Evolutionary conservation across 2,888 invertebrate species (phyloP).

Genomic region (Rugalucina vietnamica): DNA sequence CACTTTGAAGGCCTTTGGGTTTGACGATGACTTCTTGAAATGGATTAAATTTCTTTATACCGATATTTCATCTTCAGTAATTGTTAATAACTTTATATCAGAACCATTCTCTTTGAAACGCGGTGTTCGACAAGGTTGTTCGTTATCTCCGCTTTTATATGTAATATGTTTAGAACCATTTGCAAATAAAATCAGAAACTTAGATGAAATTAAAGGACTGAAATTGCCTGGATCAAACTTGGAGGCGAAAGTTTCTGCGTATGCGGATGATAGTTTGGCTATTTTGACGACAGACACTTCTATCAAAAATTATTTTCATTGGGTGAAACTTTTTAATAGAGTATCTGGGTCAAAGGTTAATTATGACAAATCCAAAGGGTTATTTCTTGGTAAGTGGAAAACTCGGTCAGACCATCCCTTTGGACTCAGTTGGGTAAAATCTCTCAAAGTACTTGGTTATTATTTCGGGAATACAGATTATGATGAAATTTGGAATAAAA

Average conservation of each 20-base stretch:
- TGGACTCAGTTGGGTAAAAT: slow-evolving; percentile 37
- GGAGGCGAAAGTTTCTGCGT: slow-evolving; percentile 29
- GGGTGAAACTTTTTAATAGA: slow-evolving; percentile 20
- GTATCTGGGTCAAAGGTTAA: slow-evolving; percentile 53
- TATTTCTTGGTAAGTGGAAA: slow-evolving; percentile 61
- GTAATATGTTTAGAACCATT: slow-evolving; percentile 11
- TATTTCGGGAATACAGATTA: not conserved
- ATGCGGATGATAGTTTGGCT: slow-evolving; percentile 35
- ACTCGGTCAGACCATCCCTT: slow-evolving; percentile 57
- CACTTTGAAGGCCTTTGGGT: slow-evolving; percentile 55
- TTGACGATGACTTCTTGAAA: slow-evolving; percentile 54
- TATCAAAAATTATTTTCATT: slow-evolving; percentile 1
- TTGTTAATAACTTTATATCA: slow-evolving; percentile 57
- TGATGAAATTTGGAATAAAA: too few species aligned
- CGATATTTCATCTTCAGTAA: slow-evolving; percentile 52
- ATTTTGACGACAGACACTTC: slow-evolving; percentile 25
- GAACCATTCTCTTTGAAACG: slow-evolving; percentile 47
- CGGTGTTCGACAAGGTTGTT: slow-evolving; percentile 57
- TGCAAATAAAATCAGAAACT: slow-evolving; percentile 32
- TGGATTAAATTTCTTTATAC: slow-evolving; percentile 63
- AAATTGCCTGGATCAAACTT: slow-evolving; percentile 27
- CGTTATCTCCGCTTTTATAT: not conserved
- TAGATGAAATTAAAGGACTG: slow-evolving; percentile 22
- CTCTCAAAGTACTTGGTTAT: not conserved
- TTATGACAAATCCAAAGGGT: slow-evolving; percentile 51